Base-by-base conservation (phyloP, 2,888 invertebrate genomes). In the Zonitis immaculata region DNA sequence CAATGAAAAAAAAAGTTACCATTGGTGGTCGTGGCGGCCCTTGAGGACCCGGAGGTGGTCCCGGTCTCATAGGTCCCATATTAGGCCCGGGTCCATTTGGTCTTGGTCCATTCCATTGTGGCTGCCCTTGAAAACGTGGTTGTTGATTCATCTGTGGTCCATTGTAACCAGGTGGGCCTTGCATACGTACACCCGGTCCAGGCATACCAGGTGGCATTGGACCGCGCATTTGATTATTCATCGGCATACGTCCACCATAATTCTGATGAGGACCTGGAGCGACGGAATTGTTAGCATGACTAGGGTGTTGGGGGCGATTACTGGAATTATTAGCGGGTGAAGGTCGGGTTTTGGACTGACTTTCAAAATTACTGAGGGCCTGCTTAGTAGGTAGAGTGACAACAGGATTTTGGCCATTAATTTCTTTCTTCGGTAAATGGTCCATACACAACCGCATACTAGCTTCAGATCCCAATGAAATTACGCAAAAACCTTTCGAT, bases 401-500 rank as follows among this genome's bases (percentile, higher is more conserved):
- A 48, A 93, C 88, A 1, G 96, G 96, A 63, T 85, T 86, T 75
- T 97, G 97, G 28, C 97, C 97, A 72, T 99, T 96, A 50, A 99
- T 82, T 71, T 95, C 95, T 74, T 91, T 93, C 76, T 94, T 92
- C n/a, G 94, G 89, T 60, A 99, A 80, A 64, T 94, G 87, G 63
- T 99, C 98, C 84, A 98, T 85, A 55, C 95, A 89, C 70, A 87
- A 79, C 51, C 95, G 82, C 76, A 94, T 85, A 63, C 96, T 95
- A 60, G 85, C 82, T 70, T 98, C 97, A 0, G 96, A 95, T 12
- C 92, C 95, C 61, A 99, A 81, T 1, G 95, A 91, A 63, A 98
- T 88, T 46, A 97, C 90, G 74, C 97, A 98, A 79, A 97, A 99
- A 26, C 99, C 95, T 80, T 98, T 98, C 0, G 95, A 96, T 77